A percentile compares a stretch with the other conserved stretches of the same genome.
Conservation (phyloP, 2,113 vertebrate genomes). For the Malurus cyaneus region DNA sequence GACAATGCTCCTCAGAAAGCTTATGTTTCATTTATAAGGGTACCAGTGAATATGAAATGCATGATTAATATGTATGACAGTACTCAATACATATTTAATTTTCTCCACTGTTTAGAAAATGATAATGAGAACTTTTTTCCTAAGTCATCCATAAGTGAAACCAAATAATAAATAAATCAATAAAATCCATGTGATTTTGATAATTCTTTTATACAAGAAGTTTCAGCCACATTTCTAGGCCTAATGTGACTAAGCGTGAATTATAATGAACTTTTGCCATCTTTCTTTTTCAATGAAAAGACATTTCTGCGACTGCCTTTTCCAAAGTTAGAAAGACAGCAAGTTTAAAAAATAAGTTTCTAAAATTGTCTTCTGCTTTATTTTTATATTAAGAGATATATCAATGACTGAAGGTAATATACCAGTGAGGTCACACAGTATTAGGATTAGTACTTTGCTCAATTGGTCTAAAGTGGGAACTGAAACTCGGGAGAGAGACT, state of each 20-base stretch:
- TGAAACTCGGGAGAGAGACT: background rate
- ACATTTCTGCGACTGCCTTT: background rate
- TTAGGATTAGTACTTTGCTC: background rate
- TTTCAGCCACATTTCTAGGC: background rate
- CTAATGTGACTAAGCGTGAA: background rate
- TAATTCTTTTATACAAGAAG: background rate
- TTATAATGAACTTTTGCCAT: background rate
- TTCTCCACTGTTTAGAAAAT: slow-evolving; percentile 1
- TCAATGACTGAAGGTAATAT: background rate
- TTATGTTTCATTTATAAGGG: slow-evolving; percentile 11
- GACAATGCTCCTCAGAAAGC: background rate
- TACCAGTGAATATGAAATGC: background rate
- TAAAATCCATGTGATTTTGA: background rate
- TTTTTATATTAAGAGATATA: background rate
- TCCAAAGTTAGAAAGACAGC: background rate
- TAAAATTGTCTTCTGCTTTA: background rate
- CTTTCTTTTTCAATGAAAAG: background rate
- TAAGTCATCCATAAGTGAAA: background rate
- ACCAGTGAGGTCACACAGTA: background rate
- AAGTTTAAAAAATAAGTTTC: background rate
- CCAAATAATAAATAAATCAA: background rate
- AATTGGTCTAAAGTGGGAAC: background rate
- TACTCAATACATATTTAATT: background rate
- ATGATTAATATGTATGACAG: slow-evolving; percentile 7
- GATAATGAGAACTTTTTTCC: background rate